Conservation (phyloP, 2,113 vertebrate species). For the Ptychochromis oligacanthus region DNA sequence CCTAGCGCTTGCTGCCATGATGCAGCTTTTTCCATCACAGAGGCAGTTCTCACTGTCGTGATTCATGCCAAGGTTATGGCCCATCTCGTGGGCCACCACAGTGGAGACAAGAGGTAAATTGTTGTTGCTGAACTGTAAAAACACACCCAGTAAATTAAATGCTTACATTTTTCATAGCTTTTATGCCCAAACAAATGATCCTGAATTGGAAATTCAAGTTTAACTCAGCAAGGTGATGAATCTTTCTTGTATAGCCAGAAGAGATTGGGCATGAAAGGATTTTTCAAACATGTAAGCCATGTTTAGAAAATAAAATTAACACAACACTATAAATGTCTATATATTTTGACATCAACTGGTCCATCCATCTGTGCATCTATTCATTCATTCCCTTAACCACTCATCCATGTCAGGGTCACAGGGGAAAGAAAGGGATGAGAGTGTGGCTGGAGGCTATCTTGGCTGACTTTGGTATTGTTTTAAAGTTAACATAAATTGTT, state of each 20-base stretch:
- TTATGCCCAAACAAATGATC: not conserved
- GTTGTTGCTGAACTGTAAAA: conserved; percentile 66
- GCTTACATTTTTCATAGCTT: not conserved
- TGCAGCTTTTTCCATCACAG: conserved; percentile 62
- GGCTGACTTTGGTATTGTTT: not conserved
- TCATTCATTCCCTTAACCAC: not conserved
- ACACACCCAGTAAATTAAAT: not conserved
- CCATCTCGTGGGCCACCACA: conserved; percentile 89
- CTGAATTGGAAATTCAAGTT: not conserved
- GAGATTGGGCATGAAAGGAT: not conserved
- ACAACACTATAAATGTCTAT: too few relatives aligned
- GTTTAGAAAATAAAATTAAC: not conserved
- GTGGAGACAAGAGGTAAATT: conserved; percentile 71
- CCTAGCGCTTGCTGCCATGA: conserved; percentile 81
- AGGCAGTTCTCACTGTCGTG: conserved; percentile 78
- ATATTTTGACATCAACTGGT: too few relatives aligned
- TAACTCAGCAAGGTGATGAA: not conserved
- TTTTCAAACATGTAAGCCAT: not conserved
- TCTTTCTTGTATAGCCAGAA: not conserved
- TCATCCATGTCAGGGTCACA: not conserved
- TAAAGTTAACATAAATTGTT: not conserved
- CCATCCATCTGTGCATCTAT: too few relatives aligned
- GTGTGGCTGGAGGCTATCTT: too few relatives aligned
- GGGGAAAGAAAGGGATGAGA: not conserved
- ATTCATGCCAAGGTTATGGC: conserved; percentile 89